These are phyloP conservation scores for Heliconius aoede DNA, from an alignment of 2,888 invertebrate species.

Conservation along the genomic window DNA sequence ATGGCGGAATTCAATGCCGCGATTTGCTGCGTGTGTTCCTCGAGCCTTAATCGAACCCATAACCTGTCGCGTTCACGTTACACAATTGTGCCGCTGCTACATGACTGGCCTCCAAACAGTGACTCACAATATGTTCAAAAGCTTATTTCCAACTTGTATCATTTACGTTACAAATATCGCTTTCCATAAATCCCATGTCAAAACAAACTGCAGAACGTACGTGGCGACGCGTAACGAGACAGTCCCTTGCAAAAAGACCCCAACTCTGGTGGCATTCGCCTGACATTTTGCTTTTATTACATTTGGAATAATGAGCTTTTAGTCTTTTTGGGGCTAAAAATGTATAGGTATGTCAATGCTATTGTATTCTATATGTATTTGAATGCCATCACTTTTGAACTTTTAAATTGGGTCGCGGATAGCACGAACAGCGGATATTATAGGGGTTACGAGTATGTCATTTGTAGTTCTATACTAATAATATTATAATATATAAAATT, in stretches of 20 bases:
- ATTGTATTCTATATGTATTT: background rate
- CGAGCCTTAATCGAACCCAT: no score
- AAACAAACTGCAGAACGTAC: conserved; percentile 37
- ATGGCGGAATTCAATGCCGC: no score
- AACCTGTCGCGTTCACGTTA: no score
- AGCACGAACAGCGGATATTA: background rate
- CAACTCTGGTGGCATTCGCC: conserved; percentile 37
- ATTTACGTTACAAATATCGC: background rate
- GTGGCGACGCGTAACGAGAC: conserved; percentile 43
- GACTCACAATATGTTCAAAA: conserved; percentile 13
- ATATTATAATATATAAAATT: no score
- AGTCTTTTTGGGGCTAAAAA: conserved; percentile 5
- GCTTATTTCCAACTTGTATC: background rate
- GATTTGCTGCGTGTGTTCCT: no score
- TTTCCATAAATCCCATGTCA: conserved; percentile 13
- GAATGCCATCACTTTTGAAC: conserved; percentile 23
- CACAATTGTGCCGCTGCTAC: no score
- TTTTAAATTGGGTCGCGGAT: background rate
- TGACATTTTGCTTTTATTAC: conserved; percentile 41
- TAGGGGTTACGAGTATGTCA: background rate
- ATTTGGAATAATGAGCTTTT: background rate
- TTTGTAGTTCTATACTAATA: background rate
- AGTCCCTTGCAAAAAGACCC: conserved; percentile 39
- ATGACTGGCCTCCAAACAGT: background rate
- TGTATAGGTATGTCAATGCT: background rate